Conservation (phyloP, 2,888 invertebrate genomes). For the Heliconius erato region DNA sequence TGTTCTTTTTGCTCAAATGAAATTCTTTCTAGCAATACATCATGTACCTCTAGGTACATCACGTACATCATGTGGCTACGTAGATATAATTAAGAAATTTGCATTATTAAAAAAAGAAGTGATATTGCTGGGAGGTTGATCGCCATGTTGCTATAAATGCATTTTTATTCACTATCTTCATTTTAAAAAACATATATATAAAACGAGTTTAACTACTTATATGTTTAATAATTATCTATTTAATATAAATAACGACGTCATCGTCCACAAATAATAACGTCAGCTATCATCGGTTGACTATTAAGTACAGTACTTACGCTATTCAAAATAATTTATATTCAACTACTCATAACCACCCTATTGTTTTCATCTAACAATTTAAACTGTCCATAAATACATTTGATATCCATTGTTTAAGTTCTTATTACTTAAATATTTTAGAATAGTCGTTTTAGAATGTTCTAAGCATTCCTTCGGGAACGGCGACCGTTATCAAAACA, state of each 20-base stretch:
- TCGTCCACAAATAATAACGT: neutral
- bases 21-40: neutral
- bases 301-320: neutral
- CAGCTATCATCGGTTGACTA: neutral
- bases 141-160: neutral
- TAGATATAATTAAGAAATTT: too few relatives aligned
- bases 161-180: neutral
- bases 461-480: neutral
- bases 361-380: constrained; percentile 47
- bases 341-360: constrained; percentile 36
- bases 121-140: neutral
- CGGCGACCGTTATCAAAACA: constrained; percentile 14
- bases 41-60: too few relatives aligned
- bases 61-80: too few relatives aligned
- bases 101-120: neutral
- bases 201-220: neutral
- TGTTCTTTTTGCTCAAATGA: neutral
- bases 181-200: neutral
- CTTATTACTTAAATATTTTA: constrained; percentile 18
- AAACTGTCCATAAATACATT: constrained; percentile 36
- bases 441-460: neutral
- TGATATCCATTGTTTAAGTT: constrained; percentile 38
- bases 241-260: neutral
- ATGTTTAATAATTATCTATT: neutral
- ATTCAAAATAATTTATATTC: constrained; percentile 38